phyloP scores from a whole-genome alignment of 2,113 vertebrate species.

The Crotophaga sulcirostris region DNA sequence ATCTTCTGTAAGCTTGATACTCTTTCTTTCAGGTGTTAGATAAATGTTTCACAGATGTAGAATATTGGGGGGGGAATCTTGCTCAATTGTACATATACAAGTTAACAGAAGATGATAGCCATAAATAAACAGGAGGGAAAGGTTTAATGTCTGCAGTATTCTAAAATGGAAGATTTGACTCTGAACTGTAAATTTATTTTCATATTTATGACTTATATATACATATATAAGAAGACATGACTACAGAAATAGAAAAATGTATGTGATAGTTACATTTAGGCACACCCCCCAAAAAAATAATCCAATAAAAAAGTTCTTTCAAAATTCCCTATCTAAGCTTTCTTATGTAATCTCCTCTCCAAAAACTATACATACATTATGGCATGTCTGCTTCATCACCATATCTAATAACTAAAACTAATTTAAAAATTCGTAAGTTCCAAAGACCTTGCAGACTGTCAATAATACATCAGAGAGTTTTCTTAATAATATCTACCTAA shows the following conservation, averaged over 20 bases:
- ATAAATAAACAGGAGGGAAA: neutral
- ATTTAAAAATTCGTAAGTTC: conserved; percentile 15
- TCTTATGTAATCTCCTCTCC: neutral
- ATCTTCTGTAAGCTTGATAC: neutral
- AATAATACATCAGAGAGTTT: neutral
- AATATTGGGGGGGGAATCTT: accelerated
- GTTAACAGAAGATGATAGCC: neutral
- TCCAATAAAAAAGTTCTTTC: neutral
- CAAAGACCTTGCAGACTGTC: neutral
- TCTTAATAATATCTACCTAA: neutral
- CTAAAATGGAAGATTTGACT: neutral
- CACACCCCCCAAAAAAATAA: neutral
- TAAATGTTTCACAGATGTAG: neutral
- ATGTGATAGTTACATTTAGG: neutral
- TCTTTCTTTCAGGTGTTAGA: neutral
- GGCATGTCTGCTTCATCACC: neutral
- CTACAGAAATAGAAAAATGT: neutral
- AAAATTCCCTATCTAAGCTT: neutral
- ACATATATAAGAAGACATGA: neutral
- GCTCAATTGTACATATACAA: neutral
- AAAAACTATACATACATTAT: neutral
- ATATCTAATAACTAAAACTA: conserved; percentile 25
- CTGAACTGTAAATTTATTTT: neutral
- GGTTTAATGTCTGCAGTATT: neutral
- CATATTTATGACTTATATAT: neutral